Base-by-base conservation (phyloP, 2,113 vertebrate species). In the Pterocles orientalis region DNA sequence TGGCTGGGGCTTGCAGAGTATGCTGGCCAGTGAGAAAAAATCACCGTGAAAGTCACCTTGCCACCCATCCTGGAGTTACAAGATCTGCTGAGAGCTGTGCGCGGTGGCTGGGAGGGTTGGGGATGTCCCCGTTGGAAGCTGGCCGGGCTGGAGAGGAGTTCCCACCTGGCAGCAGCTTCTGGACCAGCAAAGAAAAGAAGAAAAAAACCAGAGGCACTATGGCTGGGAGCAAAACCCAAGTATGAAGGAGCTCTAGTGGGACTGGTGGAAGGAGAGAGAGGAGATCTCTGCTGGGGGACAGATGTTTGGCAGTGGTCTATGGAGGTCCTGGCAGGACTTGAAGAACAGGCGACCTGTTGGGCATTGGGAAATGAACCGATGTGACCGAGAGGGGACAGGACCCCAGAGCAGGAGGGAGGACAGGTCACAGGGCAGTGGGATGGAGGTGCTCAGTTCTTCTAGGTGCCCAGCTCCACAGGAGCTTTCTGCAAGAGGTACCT, bases 401-500 rank as follows among this genome's bases (percentile, higher is more conserved):
- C 19, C 11, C 19, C 36, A n/a, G 23, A 13, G 1, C 3, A 3
- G 21, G 1, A 2, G 31, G 47, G 28, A 93, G 29, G 28, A 51
- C 3, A 14, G 56, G 34, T 82, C 25, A 33, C 24, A 75, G 48
- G 24, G 33, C 5, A 12, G 69, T 41, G 47, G 61, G 53, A 57
- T 57, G 41, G 45, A 72, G 18, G 11, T 23, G 29, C 18, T 71
- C 47, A 31, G 51, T 45, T 76, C 45, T 60, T 56, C 47, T 13
- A n/a, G 39, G 8, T 45, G 20, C 11, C 28, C 47, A 51, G 56
- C 31, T 88, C 34, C 82, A 41, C 20, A 64, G 45, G 17, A 86
- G 29, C 12, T 65, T 5, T 88, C 68, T 93, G 92, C 62, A 80
- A 80, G 94, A 83, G 71, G 92, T 86, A 94, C 79, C 58, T 96